Conservation (phyloP, 1,140 invertebrate genomes). For the Zaprionus capensis region DNA sequence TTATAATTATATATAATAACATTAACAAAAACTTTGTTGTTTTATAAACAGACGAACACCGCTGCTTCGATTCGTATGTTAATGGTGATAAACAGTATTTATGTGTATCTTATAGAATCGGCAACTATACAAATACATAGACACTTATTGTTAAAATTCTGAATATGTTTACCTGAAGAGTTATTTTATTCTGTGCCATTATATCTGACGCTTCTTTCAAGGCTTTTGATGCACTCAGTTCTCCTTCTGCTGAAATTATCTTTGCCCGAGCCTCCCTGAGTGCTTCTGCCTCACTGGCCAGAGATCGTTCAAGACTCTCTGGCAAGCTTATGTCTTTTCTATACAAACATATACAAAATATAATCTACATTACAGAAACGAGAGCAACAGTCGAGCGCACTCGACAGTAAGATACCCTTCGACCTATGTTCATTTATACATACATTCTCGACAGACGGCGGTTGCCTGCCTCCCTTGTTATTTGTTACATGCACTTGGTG, state of each 20-base stretch:
- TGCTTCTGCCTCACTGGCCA: conserved; percentile 95
- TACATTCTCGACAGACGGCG: too few relatives aligned
- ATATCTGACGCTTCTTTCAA: conserved; percentile 96
- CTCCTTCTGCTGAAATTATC: conserved; percentile 93
- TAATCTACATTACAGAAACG: not conserved
- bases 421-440: too few relatives aligned
- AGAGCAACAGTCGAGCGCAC: too few relatives aligned
- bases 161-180: conserved; percentile 88
- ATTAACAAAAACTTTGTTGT: too few relatives aligned
- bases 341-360: conserved; percentile 7
- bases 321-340: conserved; percentile 96
- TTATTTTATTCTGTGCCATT: conserved; percentile 94
- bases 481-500: too few relatives aligned
- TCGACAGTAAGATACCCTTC: too few relatives aligned
- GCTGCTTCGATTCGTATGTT: too few relatives aligned
- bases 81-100: too few relatives aligned
- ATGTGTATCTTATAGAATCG: too few relatives aligned
- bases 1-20: too few relatives aligned
- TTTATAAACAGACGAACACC: too few relatives aligned
- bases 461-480: too few relatives aligned
- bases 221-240: conserved; percentile 94
- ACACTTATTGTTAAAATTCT: not conserved
- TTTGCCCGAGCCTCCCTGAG: conserved; percentile 89
- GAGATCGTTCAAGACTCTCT: conserved; percentile 91
- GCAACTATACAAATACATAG: not conserved